These are phyloP conservation scores for Egretta garzetta DNA, from an alignment of 2,113 vertebrate species.

Conservation along the genomic window DNA sequence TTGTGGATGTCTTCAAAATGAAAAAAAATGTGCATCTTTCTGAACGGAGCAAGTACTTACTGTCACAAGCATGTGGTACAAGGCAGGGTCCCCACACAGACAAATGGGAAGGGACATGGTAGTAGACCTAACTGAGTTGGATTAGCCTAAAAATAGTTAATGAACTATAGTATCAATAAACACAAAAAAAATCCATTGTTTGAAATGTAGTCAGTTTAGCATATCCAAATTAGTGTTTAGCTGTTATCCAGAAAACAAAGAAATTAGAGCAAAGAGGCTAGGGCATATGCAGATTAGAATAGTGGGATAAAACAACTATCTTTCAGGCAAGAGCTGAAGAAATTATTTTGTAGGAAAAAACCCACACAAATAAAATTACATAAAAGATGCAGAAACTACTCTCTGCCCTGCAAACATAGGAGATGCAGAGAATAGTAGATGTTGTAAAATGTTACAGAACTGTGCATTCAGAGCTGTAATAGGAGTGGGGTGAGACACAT, in stretches of 20 bases:
- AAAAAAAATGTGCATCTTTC: background rate
- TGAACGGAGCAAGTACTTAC: background rate
- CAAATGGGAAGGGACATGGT: background rate
- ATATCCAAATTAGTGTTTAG: background rate
- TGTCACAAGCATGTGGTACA: background rate
- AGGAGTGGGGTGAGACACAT: background rate
- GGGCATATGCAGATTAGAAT: background rate
- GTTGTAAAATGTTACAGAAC: background rate
- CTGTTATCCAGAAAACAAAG: background rate
- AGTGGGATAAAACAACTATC: background rate
- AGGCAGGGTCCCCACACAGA: background rate
- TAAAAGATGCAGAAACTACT: background rate
- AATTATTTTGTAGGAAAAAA: background rate
- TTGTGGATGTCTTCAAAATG: background rate
- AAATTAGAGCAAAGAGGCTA: background rate
- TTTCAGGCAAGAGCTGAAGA: background rate
- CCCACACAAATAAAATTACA: background rate
- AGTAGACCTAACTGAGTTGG: background rate
- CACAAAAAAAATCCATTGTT: background rate
- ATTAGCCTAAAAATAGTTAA: background rate
- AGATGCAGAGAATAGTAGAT: background rate
- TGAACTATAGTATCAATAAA: background rate
- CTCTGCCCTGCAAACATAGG: background rate
- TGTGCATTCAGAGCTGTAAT: background rate
- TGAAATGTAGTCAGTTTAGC: background rate